Evolutionary conservation across 2,888 invertebrate genomes (phyloP), one percentile per base, ranked within the genome.

Genomic region (Diaprepes abbreviatus): DNA sequence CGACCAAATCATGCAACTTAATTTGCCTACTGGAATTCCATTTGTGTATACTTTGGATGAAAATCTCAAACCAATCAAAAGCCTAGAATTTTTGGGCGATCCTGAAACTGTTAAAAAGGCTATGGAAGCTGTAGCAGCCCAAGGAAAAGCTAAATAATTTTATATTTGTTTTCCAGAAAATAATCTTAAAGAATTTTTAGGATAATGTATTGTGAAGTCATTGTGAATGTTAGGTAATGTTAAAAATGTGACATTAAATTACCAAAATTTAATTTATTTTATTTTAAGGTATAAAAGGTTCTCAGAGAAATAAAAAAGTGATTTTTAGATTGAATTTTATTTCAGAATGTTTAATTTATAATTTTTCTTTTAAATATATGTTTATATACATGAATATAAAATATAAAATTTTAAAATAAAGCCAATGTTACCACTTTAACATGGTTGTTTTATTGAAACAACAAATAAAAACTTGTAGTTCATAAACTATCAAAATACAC

Each of bases 11-110:
- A 92, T 92, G 89, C 88, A 88, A 70, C 84, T 93, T 63, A 93
- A 93, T 82, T 86, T 93, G 38, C 93, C 93, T 0, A 93, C 93
- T 70, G 92, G 93, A 66, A 93, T 93, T 79, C 93, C 93, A 52
- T 92, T 93, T 78, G 90, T 92, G 0, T 93, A 93, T 77, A 91
- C 92, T 77, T 85, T 93, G 74, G 91, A 93, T 80, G 89, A 89
- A 68, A 83, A 89, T 77, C 85, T 92, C 81, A 89, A 90, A 74
- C 91, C 92, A 0, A 86, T 91, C 0, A 89, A 89, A 38, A 90
- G 90, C 19, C 89, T 92, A 88, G 87, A 90, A 76, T 93, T 93
- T 85, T 87, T 93, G 55, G 93, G 93, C 0, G 96, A 93, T 78
- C 90, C 91, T 75, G 91, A 92, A 81, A 92, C 92, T 0, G 91